Percentiles rank a stretch among this genome's conserved stretches.
Evolutionary conservation across 2,888 invertebrate genomes (phyloP).

Genomic region (Lissonota sp.): DNA sequence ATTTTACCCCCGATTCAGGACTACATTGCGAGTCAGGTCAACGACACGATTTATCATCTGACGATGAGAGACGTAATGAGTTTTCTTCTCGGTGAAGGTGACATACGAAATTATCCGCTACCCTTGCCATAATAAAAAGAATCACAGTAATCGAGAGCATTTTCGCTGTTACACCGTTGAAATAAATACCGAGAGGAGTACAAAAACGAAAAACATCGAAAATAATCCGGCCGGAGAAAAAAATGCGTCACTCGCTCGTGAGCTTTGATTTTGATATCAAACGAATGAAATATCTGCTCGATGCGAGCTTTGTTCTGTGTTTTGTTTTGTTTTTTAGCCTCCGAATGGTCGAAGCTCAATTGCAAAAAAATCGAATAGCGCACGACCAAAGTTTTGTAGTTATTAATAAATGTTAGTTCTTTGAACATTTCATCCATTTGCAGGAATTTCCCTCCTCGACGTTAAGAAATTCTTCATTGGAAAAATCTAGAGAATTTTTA

Average conservation of each 20-base stretch:
- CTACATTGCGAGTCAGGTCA: slow-evolving; percentile 73
- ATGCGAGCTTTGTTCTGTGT: not conserved
- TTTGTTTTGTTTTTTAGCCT: slow-evolving; percentile 10
- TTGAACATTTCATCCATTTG: slow-evolving; percentile 10
- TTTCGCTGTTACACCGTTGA: slow-evolving; percentile 29
- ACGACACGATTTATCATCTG: slow-evolving; percentile 77
- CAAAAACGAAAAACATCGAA: slow-evolving; percentile 9
- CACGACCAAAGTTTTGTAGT: slow-evolving; percentile 56
- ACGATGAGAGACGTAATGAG: slow-evolving; percentile 77
- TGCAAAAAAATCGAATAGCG: slow-evolving; percentile 29
- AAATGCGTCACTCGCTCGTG: slow-evolving; percentile 32
- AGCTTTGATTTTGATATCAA: slow-evolving; percentile 31
- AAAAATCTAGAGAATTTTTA: no score
- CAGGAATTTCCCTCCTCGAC: no score
- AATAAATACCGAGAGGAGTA: slow-evolving; percentile 6
- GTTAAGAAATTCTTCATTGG: no score
- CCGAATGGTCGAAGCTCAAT: slow-evolving; percentile 31
- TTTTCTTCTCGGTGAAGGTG: slow-evolving; percentile 76
- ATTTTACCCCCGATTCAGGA: slow-evolving; percentile 77
- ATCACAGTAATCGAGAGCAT: not conserved
- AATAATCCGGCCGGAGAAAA: slow-evolving; percentile 14
- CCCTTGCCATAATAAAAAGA: slow-evolving; percentile 51
- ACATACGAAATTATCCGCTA: slow-evolving; percentile 70
- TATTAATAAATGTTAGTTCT: slow-evolving; percentile 41
- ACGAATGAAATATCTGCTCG: not conserved